These are phyloP conservation scores for Mesaphorura yosii DNA, from an alignment of 1,140 invertebrate genomes.

Conservation along the genomic window DNA sequence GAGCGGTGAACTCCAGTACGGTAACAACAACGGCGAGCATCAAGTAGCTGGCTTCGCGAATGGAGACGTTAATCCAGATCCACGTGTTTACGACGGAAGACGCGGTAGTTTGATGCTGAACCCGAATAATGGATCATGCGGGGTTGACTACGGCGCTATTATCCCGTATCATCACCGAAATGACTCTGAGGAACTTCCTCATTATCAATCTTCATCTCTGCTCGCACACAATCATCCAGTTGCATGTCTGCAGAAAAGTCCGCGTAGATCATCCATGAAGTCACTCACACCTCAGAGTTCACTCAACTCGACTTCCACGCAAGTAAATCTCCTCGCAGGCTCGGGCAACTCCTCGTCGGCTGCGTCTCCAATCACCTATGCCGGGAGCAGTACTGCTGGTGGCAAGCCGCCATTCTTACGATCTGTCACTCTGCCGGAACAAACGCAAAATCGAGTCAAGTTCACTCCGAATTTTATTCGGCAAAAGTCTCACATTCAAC, in stretches of 20 bases:
- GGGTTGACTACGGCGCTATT: too few relatives aligned
- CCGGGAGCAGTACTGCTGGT: background rate
- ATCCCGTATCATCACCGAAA: background rate
- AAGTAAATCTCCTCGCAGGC: background rate
- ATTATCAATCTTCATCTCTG: background rate
- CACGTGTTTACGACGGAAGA: too few relatives aligned
- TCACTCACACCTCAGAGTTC: conserved; percentile 29
- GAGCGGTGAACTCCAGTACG: background rate
- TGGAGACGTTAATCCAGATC: background rate
- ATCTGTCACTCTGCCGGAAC: conserved; percentile 26
- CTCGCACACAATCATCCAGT: background rate
- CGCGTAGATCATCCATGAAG: conserved; percentile 28
- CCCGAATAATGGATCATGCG: too few relatives aligned
- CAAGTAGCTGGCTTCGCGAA: background rate
- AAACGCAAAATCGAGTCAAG: conserved; percentile 21
- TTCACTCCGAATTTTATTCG: conserved; percentile 26
- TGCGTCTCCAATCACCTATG: conserved; percentile 15
- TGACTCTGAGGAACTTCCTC: background rate
- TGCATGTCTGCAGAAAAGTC: conserved; percentile 22
- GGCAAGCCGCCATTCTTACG: conserved; percentile 27
- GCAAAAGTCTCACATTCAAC: conserved; percentile 21
- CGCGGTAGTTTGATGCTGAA: too few relatives aligned
- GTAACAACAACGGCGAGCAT: background rate
- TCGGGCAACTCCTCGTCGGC: conserved; percentile 1
- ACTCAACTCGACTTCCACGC: conserved; percentile 22